A percentile compares a stretch with the other conserved stretches of the same genome.
Conservation (phyloP, 2,888 invertebrate species). For the Drosophila anomalata region DNA sequence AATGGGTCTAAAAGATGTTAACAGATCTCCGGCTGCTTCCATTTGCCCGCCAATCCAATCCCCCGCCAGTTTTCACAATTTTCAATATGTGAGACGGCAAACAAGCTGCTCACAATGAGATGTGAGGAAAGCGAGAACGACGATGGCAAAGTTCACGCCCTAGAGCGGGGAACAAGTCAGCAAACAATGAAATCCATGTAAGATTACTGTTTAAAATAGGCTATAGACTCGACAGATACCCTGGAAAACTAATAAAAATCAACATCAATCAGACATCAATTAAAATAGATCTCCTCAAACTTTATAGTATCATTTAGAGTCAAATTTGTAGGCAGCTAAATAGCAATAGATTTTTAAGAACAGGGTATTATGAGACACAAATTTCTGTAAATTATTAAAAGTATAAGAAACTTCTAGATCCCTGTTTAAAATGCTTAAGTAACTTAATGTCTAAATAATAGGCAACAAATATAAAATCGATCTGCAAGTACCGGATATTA, state of each 20-base stretch:
- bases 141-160: constrained; percentile 61
- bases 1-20: constrained; percentile 50
- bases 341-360: too few species aligned
- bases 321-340: too few species aligned
- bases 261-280: neutral
- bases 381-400: too few species aligned
- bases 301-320: too few species aligned
- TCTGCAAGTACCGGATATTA: neutral
- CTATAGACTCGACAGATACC: neutral
- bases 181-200: constrained; percentile 38
- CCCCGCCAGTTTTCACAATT: constrained; percentile 23
- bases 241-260: neutral
- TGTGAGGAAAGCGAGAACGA: constrained; percentile 9
- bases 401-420: too few species aligned
- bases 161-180: constrained; percentile 39
- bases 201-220: neutral
- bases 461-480: neutral
- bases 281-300: neutral
- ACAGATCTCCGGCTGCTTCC: constrained; percentile 25
- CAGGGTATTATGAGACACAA: too few species aligned
- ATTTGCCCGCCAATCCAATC: constrained; percentile 7
- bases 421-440: too few species aligned
- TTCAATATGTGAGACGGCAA: constrained; percentile 35
- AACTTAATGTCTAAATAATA: too few species aligned
- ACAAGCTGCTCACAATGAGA: constrained; percentile 29